Conservation (phyloP, 2,797 vertebrate species). For the Eleutherodactylus coqui region DNA sequence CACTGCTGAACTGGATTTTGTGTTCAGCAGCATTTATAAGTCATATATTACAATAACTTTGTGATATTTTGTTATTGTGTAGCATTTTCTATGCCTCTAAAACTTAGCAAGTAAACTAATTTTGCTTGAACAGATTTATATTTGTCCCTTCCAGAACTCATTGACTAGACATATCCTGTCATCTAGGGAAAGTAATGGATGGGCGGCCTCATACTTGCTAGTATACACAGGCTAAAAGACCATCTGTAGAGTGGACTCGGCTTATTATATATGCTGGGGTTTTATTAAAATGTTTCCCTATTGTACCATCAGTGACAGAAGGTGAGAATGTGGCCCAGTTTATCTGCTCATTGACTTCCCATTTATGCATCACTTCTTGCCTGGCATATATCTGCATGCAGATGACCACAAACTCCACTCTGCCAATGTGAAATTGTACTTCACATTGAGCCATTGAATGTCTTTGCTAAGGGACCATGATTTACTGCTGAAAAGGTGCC, state of each 20-base stretch:
- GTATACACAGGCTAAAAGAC: neutral
- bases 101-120: no score
- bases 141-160: neutral
- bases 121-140: neutral
- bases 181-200: no score
- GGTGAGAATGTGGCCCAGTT: neutral
- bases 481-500: constrained; percentile 30
- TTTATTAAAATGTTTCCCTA: constrained; percentile 1
- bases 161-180: neutral
- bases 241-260: neutral
- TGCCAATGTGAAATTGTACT: constrained; percentile 35
- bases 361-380: neutral
- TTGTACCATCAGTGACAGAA: neutral
- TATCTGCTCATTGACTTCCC: neutral
- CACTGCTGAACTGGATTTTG: no score
- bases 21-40: no score
- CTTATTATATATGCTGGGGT: neutral
- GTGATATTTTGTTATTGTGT: no score
- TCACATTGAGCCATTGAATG: constrained; percentile 15
- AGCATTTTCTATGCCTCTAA: no score
- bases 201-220: neutral
- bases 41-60: no score
- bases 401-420: neutral
- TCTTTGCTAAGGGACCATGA: constrained; percentile 41
- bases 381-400: neutral